Conservation (phyloP, 2,888 invertebrate species). For the Drosophila cognata region DNA sequence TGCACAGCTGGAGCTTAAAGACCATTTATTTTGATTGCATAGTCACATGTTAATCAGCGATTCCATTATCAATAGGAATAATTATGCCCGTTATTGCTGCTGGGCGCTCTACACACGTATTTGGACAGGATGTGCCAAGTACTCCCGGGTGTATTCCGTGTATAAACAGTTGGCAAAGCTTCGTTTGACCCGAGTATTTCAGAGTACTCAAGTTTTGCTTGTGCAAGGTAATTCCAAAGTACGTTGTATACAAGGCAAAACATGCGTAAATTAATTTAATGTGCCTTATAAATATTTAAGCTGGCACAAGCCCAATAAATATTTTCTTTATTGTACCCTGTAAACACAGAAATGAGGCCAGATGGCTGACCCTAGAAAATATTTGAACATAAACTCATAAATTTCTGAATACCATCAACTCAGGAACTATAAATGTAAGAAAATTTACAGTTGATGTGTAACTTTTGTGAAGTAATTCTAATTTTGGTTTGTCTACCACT, state of each 20-base stretch:
- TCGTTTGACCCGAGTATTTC: conserved; percentile 18
- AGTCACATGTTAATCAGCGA: conserved; percentile 49
- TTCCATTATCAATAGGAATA: conserved; percentile 52
- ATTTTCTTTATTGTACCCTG: conserved; percentile 50
- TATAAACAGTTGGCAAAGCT: conserved; percentile 19
- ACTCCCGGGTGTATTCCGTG: conserved; percentile 28
- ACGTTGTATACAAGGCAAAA: conserved; percentile 60
- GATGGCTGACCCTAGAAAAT: neutral
- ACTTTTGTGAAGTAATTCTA: neutral
- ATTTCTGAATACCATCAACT: neutral
- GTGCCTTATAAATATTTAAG: conserved; percentile 80
- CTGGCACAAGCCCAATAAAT: conserved; percentile 69
- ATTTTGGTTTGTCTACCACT: neutral
- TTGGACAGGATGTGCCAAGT: conserved; percentile 31
- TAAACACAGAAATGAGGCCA: neutral
- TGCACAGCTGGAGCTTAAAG: conserved; percentile 13
- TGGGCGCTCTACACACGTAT: conserved; percentile 16
- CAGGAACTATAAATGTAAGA: neutral
- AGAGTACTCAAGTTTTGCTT: neutral
- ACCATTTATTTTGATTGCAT: conserved; percentile 17
- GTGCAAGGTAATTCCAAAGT: conserved; percentile 8
- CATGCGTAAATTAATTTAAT: conserved; percentile 81
- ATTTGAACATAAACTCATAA: neutral
- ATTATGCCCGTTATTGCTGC: conserved; percentile 43
- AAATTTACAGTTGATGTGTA: neutral